Base-by-base conservation (phyloP, 1,140 invertebrate species). In the Cataglyphis hispanica region DNA sequence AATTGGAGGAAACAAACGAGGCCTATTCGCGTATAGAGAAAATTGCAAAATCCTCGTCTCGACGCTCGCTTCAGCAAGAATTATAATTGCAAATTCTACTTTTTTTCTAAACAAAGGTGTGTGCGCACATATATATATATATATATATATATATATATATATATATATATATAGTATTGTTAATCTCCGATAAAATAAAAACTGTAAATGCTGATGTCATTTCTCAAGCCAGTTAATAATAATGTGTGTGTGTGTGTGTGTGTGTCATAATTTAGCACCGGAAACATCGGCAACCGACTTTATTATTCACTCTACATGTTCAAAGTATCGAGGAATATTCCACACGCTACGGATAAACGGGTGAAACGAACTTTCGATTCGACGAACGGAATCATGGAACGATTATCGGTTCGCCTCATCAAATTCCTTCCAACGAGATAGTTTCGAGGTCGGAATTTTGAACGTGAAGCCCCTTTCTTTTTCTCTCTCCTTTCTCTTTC, bases 351-450 rank as follows among this genome's bases (percentile, higher is more conserved):
- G 13, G 10, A 22, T 53, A 80, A 53, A 64, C 27, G 40, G 0
- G 31, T 25, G 13, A 80, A 56, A 56, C 34, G 22, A n/a, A 37
- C 10, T 34, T 74, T 43, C 31, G 34, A 74, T 16, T 25, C 25
- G 27, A 1, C 34, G n/a, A 63, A 25, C 53, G 13, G 13, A 40
- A 84, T 75, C 56, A 70, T 11, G 25, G n/a, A 25, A 63, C 58
- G 37, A 75, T 84, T 84, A 60, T 75, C 80, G 72, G 72, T 61
- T 72, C 25, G 80, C 80, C 13, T 43, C 56, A 70, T 75, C 56
- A 84, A 50, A 50, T 50, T 50, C 19, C 69, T 61, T 75, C 56
- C 4, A 46, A 16, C 16, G 50, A 46, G 50, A 74, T 50, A 50
- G 34, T 43, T 50, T 70, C 78, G 34, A 83, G 27, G n/a, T n/a